A percentile compares a stretch with the other conserved stretches of the same genome.
These are phyloP conservation scores for Lithophane leautieri DNA, from an alignment of 2,888 invertebrate genomes.

Conservation along the genomic window DNA sequence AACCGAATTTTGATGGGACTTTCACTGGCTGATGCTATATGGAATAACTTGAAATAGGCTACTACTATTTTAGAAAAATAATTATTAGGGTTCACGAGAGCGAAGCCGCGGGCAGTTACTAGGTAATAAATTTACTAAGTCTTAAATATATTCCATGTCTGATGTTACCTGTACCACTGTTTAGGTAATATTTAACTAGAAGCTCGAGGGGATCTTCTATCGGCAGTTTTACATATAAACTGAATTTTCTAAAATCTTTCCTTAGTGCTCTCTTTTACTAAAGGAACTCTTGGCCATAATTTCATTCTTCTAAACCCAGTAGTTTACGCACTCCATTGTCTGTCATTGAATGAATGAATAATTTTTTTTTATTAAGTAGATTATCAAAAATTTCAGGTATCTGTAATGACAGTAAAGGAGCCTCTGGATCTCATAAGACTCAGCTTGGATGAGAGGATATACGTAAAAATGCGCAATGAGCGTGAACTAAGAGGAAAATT, in stretches of 20 bases:
- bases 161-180: not conserved
- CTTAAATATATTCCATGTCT: not conserved
- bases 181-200: not conserved
- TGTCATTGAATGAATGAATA: not conserved
- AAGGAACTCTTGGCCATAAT: not conserved
- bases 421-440: constrained; percentile 98
- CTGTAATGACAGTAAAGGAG: constrained; percentile 98
- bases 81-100: no score
- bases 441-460: constrained; percentile 99
- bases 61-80: no score
- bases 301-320: not conserved
- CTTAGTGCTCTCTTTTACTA: not conserved
- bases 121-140: not conserved
- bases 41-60: no score
- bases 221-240: not conserved
- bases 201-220: no score
- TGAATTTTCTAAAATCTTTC: not conserved
- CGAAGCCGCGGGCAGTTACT: no score
- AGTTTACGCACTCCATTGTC: not conserved
- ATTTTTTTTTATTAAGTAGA: not conserved
- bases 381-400: constrained; percentile 90
- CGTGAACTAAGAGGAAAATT: constrained; percentile 98
- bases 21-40: no score
- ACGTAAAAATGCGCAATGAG: constrained; percentile 99
- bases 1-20: no score